Evolutionary conservation across 1,140 invertebrate species (phyloP).

Genomic region (Danaus plexippus): DNA sequence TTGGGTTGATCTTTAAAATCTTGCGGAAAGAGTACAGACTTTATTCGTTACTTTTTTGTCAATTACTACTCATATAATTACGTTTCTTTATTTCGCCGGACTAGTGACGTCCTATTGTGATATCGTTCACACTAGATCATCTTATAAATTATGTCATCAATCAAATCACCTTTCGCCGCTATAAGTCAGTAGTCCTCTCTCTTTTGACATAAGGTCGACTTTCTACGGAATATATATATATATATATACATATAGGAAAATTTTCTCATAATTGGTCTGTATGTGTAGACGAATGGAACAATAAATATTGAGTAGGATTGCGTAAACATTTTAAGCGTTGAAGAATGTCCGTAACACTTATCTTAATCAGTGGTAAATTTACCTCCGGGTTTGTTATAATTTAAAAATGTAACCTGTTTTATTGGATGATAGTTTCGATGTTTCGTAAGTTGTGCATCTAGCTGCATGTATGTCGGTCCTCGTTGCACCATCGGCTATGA

Average conservation of each 20-base stretch:
- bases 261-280: too few species aligned
- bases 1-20: too few species aligned
- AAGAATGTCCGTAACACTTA: constrained; percentile 16
- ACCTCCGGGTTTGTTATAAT: constrained; percentile 30
- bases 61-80: constrained; percentile 7
- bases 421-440: constrained; percentile 33
- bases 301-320: too few species aligned
- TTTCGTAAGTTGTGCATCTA: constrained; percentile 37
- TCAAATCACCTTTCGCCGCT: constrained; percentile 10
- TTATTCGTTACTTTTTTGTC: too few species aligned
- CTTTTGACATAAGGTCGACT: too few species aligned
- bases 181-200: background rate
- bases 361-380: constrained; percentile 25
- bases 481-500: too few species aligned
- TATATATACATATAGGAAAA: too few species aligned
- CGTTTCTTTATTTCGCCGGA: constrained; percentile 27
- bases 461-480: background rate
- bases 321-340: too few species aligned
- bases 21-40: too few species aligned
- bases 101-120: constrained; percentile 41
- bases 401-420: constrained; percentile 24
- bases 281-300: too few species aligned
- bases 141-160: constrained; percentile 19
- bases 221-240: too few species aligned
- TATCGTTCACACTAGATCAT: constrained; percentile 24